phyloP scores from a whole-genome alignment of 2,797 vertebrate species.

The Pitangus sulphuratus region DNA sequence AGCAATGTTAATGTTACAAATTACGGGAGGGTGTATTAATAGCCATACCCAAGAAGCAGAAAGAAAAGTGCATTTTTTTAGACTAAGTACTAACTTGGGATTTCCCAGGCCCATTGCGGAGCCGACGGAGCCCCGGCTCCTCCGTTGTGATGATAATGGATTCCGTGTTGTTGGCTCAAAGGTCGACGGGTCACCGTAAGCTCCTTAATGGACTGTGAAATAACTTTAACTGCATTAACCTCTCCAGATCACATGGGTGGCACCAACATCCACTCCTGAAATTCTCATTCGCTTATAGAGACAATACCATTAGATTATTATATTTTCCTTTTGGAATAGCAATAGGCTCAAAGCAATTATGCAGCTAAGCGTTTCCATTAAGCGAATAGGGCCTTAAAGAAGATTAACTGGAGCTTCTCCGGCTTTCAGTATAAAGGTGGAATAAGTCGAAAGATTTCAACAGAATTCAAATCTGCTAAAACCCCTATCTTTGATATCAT shows the following conservation, averaged over 20 bases:
- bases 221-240: slow-evolving; percentile 99
- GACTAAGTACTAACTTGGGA: slow-evolving; percentile 89
- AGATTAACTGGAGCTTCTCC: slow-evolving; percentile 79
- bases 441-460: slow-evolving; percentile 64
- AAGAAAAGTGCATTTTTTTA: slow-evolving; percentile 83
- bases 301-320: slow-evolving; percentile 94
- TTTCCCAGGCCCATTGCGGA: slow-evolving; percentile 87
- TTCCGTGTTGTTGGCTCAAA: slow-evolving; percentile 96
- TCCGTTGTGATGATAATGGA: slow-evolving; percentile 99
- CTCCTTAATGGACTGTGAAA: slow-evolving; percentile 99
- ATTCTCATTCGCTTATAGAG: slow-evolving; percentile 86
- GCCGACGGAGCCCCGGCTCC: slow-evolving; percentile 82
- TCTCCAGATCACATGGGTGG: slow-evolving; percentile 91
- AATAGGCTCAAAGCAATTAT: slow-evolving; percentile 84
- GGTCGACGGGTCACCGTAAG: slow-evolving; percentile 97
- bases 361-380: slow-evolving; percentile 83
- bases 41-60: slow-evolving; percentile 83
- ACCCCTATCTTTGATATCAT: slow-evolving; percentile 14
- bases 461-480: slow-evolving; percentile 65
- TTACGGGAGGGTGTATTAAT: slow-evolving; percentile 85
- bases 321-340: slow-evolving; percentile 94
- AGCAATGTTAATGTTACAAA: slow-evolving; percentile 90
- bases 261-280: slow-evolving; percentile 87
- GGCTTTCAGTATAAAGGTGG: slow-evolving; percentile 46
- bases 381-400: slow-evolving; percentile 81